Evolutionary conservation across 2,888 invertebrate species (phyloP).

Genomic region (Aphidius colemani): DNA sequence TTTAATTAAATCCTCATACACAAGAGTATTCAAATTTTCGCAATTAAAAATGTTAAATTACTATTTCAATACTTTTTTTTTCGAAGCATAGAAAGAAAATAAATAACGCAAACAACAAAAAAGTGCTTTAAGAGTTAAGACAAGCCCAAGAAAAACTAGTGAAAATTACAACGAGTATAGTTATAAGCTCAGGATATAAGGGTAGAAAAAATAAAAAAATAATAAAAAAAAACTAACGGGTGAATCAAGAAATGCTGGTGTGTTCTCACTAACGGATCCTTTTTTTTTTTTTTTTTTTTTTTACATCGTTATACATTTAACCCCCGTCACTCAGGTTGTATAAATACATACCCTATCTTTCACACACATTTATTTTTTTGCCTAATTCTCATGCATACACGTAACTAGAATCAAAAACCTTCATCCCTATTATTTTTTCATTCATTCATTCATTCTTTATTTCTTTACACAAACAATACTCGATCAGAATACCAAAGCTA

Average conservation of each 20-base stretch:
- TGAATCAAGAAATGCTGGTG: constrained; percentile 38
- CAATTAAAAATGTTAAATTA: background rate
- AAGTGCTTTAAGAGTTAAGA: constrained; percentile 10
- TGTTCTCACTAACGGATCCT: constrained; percentile 26
- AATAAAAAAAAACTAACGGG: constrained; percentile 49
- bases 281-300: background rate
- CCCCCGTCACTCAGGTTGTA: constrained; percentile 18
- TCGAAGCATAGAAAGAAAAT: background rate
- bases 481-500: constrained; percentile 24
- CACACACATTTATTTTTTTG: constrained; percentile 25
- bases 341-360: constrained; percentile 8
- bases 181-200: background rate
- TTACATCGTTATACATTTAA: constrained; percentile 23
- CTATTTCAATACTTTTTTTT: background rate
- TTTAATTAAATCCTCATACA: too few relatives aligned
- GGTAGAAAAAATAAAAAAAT: constrained; percentile 23
- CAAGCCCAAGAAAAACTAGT: constrained; percentile 23
- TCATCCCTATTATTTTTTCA: background rate
- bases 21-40: too few relatives aligned
- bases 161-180: constrained; percentile 12
- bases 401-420: constrained; percentile 15
- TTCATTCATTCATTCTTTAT: background rate
- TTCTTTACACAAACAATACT: constrained; percentile 21
- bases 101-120: background rate
- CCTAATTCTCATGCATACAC: constrained; percentile 24